These are phyloP conservation scores for Acanthopleura granulata DNA, from an alignment of 2,888 invertebrate genomes.

Conservation along the genomic window DNA sequence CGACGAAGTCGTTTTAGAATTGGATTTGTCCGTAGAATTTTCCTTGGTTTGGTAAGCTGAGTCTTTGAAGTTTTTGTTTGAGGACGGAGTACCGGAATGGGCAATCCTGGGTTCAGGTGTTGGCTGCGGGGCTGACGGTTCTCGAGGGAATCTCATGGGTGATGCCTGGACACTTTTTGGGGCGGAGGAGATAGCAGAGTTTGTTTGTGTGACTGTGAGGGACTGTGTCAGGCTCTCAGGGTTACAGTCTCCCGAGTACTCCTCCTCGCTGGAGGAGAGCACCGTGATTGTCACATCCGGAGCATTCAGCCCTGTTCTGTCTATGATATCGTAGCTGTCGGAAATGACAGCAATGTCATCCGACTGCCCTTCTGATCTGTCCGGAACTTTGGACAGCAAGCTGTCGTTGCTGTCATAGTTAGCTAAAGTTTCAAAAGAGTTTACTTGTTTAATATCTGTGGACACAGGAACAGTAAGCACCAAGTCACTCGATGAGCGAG, in stretches of 20 bases:
- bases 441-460: neutral
- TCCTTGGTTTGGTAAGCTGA: constrained; percentile 20
- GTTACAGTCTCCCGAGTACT: neutral
- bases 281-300: neutral
- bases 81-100: neutral
- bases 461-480: neutral
- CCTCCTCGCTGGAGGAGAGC: neutral
- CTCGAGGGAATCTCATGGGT: too few species aligned
- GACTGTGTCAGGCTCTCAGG: neutral
- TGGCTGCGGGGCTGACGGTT: neutral
- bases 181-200: neutral
- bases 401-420: neutral
- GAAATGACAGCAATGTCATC: neutral
- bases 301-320: neutral
- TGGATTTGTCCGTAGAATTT: constrained; percentile 15
- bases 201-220: neutral
- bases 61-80: neutral
- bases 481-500: neutral
- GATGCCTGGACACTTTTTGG: neutral
- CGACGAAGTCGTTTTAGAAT: constrained; percentile 15
- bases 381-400: neutral
- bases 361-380: neutral
- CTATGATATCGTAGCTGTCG: neutral
- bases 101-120: neutral
- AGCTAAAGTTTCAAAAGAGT: neutral